Evolutionary conservation across 2,797 vertebrate genomes (phyloP), one percentile per base, ranked within the genome.

Genomic region (Gobionotothen gibberifrons): DNA sequence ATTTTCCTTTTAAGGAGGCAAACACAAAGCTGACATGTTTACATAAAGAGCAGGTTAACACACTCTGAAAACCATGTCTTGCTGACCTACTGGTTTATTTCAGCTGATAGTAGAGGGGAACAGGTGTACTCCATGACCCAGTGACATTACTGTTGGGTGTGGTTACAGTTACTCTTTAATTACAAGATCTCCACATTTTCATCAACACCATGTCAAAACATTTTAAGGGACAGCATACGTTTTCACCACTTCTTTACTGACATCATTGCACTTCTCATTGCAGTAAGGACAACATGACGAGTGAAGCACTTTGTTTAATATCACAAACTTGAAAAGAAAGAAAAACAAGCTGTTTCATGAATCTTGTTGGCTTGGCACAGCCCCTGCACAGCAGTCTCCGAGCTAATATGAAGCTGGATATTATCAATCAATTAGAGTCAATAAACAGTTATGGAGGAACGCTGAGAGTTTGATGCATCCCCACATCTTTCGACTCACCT

Each of bases 361-460:
- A 43, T 60, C 32, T 60, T 47, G 2, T 77, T 74, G 58, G n/a
- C 56, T 62, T 64, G 60, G 79, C 70, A 52, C 64, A 32, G 29
- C 6, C 29, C 29, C 29, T 32, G 29, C 29, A 32, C 29, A 70
- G 69, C 39, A 29, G 51, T 61, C 42, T 59, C 73, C 65, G 66
- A 36, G 69, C 53, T 69, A 65, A 75, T 78, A 69, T 72, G 44
- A 74, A 48, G 63, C 69, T 56, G 49, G 67, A 80, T 79, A 74
- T 69, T 80, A 76, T 85, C 49, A 83, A 82, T 90, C 81, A 76
- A 72, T 88, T 78, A 76, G 42, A 82, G 60, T 78, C 74, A 69
- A 75, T 81, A 82, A 77, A 79, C 67, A 79, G 55, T 71, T 84
- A 51, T 46, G 65, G 61, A 68, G 55, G 54, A 71, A 81, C 1